Base-by-base conservation (phyloP, 2,888 invertebrate species). In the Tenthredo scrophulariae region DNA sequence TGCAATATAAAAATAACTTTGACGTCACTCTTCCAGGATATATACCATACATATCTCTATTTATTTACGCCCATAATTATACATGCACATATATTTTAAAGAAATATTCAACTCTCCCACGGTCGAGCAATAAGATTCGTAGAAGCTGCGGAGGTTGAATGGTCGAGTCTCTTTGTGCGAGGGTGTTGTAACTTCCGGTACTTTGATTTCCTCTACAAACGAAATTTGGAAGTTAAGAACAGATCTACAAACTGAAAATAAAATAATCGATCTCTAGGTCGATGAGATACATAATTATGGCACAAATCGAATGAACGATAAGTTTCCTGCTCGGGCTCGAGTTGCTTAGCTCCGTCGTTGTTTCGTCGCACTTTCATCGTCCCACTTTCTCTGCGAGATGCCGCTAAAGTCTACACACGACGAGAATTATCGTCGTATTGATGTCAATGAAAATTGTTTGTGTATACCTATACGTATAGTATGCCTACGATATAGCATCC, bases 291-390 rank as follows among this genome's bases (percentile, higher is more conserved):
- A 40, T 29, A 77, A 29, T 40, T 18, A 15, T 80, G 40, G 62
- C 33, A 40, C n/a, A 80, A 62, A 62, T 62, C 37, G n/a, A 58
- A 37, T 62, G 26, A 26, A n/a, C n/a, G 62, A 46, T 46, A 80
- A 80, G 58, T 80, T 80, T 80, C 40, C 33, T 80, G 26, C 26
- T 74, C 15, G 40, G 43, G 43, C n/a, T 62, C 22, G 40, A 37
- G 6, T 26, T 80, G 50, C 40, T 80, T 22, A 62, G 80, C 80
- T 80, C 40, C 62, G 37, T 10, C 13, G 80, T 80, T 80, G 62
- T 80, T 80, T 80, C 62, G 90, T 92, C 91, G 92, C 92, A 92
- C 92, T 92, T 92, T 92, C 92, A 91, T 92, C 91, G 92, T 91
- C 92, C 92, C 91, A 92, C 92, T 92, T 92, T 92, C 92, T 91